phyloP scores from a whole-genome alignment of 2,888 invertebrate species.

The Microchrysa polita region DNA sequence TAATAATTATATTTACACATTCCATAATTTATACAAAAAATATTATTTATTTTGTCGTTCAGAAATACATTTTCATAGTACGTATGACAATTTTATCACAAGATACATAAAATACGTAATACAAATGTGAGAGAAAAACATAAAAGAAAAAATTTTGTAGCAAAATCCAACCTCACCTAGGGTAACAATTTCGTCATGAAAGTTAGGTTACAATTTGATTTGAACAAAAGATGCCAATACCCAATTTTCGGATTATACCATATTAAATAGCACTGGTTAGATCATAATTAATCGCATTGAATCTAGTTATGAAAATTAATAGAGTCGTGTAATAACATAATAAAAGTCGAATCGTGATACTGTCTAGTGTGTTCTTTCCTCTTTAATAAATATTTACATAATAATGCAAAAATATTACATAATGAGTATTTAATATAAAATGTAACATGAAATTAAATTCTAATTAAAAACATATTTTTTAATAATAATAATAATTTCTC shows the following conservation, averaged over 20 bases:
- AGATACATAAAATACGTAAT: slow-evolving; percentile 51
- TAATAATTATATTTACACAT: slow-evolving; percentile 19
- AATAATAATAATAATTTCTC: too few species aligned
- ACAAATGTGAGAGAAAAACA: slow-evolving; percentile 23
- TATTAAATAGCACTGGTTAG: too few species aligned
- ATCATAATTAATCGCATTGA: too few species aligned
- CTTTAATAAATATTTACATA: slow-evolving; percentile 44
- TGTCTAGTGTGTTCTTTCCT: slow-evolving; percentile 14
- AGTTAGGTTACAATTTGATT: too few species aligned
- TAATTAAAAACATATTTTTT: too few species aligned
- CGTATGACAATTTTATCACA: slow-evolving; percentile 55
- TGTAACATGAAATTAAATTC: neutral
- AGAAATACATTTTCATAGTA: slow-evolving; percentile 51
- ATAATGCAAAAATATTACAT: slow-evolving; percentile 20
- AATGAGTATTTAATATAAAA: slow-evolving; percentile 2
- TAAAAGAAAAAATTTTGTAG: slow-evolving; percentile 46
- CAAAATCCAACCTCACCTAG: slow-evolving; percentile 22
- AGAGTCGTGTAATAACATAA: slow-evolving; percentile 19
- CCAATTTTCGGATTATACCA: too few species aligned
- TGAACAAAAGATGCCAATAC: too few species aligned
- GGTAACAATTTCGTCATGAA: too few species aligned
- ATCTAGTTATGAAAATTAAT: too few species aligned
- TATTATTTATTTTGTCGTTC: slow-evolving; percentile 40
- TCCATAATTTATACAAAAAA: slow-evolving; percentile 31
- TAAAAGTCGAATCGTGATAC: slow-evolving; percentile 5